Evolutionary conservation across 30 jellyfish, hydroid and myxozoan species (phyloP).

Genomic region (Rhopilema esculentum): DNA sequence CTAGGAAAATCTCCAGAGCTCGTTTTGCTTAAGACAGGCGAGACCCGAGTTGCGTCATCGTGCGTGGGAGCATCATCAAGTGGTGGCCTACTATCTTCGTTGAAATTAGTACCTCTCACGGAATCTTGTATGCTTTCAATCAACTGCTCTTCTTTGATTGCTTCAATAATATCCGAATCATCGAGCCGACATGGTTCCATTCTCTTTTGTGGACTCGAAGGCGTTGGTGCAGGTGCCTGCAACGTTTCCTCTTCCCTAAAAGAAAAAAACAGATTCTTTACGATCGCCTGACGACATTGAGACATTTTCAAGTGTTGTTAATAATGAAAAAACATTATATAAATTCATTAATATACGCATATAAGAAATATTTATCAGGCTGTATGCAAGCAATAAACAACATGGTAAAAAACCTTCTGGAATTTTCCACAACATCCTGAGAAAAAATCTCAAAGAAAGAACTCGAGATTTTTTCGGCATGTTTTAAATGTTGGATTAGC

Average conservation of each 20-base stretch:
- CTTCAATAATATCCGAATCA: constrained; percentile 25
- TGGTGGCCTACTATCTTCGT: background rate
- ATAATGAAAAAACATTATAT: too few relatives aligned
- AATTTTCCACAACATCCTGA: background rate
- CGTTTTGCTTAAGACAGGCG: constrained; percentile 63
- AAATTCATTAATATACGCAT: too few relatives aligned
- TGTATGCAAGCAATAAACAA: too few relatives aligned
- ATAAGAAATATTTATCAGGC: too few relatives aligned
- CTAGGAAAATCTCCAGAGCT: constrained; percentile 68
- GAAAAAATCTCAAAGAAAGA: background rate
- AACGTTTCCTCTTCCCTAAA: constrained; percentile 38
- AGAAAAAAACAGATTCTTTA: background rate
- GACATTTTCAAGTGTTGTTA: too few relatives aligned
- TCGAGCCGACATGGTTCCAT: background rate
- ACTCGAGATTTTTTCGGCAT: too few relatives aligned
- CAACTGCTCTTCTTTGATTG: constrained; percentile 25
- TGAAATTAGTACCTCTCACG: background rate
- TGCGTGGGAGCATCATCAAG: background rate
- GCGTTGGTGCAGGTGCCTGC: constrained; percentile 63
- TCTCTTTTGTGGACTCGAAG: constrained; percentile 29
- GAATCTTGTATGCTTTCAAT: background rate
- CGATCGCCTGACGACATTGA: background rate
- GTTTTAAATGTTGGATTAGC: background rate
- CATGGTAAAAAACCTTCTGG: too few relatives aligned
- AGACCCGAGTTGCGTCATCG: background rate